Conservation (phyloP, 2,113 vertebrate species). For the Nettapus auritus region DNA sequence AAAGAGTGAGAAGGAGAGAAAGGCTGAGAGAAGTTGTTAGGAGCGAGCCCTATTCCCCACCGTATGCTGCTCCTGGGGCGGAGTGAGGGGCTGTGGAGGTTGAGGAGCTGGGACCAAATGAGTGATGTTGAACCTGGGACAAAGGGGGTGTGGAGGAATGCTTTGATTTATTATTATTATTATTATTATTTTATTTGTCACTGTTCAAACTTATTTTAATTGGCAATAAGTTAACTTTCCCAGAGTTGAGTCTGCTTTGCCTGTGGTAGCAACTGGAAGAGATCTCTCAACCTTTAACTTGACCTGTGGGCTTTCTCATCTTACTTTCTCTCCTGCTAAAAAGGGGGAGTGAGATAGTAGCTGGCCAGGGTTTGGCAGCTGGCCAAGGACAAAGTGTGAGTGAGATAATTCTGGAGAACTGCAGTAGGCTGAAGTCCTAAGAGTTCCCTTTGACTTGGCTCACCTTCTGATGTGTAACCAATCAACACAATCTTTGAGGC, state of each 20-base stretch:
- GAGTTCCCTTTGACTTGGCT: background rate
- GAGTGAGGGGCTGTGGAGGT: background rate
- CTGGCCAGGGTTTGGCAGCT: background rate
- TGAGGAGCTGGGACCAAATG: background rate
- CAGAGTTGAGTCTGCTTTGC: background rate
- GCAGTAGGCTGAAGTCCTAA: background rate
- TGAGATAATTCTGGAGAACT: background rate
- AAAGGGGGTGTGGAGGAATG: background rate
- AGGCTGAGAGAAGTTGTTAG: background rate
- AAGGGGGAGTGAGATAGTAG: background rate
- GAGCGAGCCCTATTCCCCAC: rapidly evolving
- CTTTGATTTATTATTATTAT: background rate
- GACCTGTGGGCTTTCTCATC: background rate
- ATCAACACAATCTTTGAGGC: background rate
- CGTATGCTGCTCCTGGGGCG: background rate
- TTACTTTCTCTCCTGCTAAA: background rate
- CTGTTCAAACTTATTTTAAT: background rate
- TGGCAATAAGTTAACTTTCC: background rate
- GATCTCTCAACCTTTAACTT: background rate
- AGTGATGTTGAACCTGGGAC: background rate
- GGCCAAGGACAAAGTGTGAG: background rate
- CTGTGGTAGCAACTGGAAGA: background rate
- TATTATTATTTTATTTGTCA: background rate
- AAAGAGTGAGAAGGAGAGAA: background rate
- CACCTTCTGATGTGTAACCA: background rate